Evolutionary conservation across 2,888 invertebrate genomes (phyloP), one percentile per base, ranked within the genome.

Genomic region (Noctuana brunneofusca): DNA sequence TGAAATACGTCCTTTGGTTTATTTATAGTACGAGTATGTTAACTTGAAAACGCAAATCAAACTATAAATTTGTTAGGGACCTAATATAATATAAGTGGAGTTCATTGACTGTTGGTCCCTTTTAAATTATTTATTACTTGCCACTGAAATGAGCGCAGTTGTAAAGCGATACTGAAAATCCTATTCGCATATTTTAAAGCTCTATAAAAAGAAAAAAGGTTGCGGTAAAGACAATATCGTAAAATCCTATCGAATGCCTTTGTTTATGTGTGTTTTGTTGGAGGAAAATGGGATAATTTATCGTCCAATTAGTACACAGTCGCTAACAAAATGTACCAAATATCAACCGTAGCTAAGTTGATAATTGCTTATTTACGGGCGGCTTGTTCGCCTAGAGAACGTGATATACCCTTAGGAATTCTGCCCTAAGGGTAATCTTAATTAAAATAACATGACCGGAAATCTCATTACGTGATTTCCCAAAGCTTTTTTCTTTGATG

Each of bases 381-480:
- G n/a, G 43, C 18, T 57, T 18, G 56, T 14, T 49, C 49, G 38
- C 12, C 9, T 22, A n/a, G 4, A 35, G 35, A 57, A 57, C 64
- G 54, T 64, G 64, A 58, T 52, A 57, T 38, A 32, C 14, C 27
- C 30, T 18, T 24, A 32, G n/a, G 64, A 66, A 66, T 63, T 54
- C 57, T 49, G 49, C 43, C 55, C 18, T 52, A 49, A 59, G 53
- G 65, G 53, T 59, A 57, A 58, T 63, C 62, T 58, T 64, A 64
- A 66, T 66, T 64, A 60, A 66, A 66, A 64, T 57, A 57, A 64
- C 59, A 66, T 57, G 56, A 56, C 53, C 57, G 43, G 59, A 53
- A 59, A 57, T 46, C 48, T 22, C 30, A 48, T 57, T 57, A 48
- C 20, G 57, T 57, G 57, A 57, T 57, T 57, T 57, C 30, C 48